Base-by-base conservation (phyloP, 1,140 invertebrate species). In the Pogonomyrmex californicus region DNA sequence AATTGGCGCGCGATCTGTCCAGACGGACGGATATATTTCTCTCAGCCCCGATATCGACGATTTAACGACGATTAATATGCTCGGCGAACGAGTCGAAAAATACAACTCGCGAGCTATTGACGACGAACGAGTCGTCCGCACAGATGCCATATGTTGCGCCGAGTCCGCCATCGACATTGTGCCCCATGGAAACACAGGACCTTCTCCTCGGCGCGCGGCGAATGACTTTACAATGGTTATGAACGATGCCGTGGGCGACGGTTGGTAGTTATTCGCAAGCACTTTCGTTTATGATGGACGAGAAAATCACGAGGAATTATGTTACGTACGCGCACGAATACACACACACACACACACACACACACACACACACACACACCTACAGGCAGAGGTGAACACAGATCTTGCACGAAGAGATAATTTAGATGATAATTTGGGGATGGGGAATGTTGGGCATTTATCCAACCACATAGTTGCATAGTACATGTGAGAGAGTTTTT, bases 191-290 rank as follows among this genome's bases (percentile, higher is more conserved):
- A 77, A 77, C 30, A 23, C 23, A 23, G 30, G 7, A 6, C 36
- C n/a, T 79, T 44, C 23, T 71, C 14, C 1, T 14, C 30, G 44
- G 17, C 17, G 33, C 38, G 68, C 65, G 17, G 60, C 6, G 66
- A 70, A 75, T 36, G 68, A 83, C 54, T 60, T 73, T 62, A 70
- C 65, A 70, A 70, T 70, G 36, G 23, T 44, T 56, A 47, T 14
- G 30, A 83, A 83, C n/a, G 30, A 60, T n/a, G 12, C 10, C 4
- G 7, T n/a, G 63, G 23, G 23, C 9, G 44, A 10, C 60, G 17
- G 36, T 71, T 66, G 41, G 6, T 47, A 70, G 30, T 58, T 81
- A 47, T 44, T 58, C 41, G 68, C 33, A n/a, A 38, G 41, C 79
- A 60, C 51, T 73, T 47, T 71, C 10, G 36, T 71, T 82, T 82